Conservation (phyloP, 23 tunicate genomes). For the Diplosoma virens region DNA sequence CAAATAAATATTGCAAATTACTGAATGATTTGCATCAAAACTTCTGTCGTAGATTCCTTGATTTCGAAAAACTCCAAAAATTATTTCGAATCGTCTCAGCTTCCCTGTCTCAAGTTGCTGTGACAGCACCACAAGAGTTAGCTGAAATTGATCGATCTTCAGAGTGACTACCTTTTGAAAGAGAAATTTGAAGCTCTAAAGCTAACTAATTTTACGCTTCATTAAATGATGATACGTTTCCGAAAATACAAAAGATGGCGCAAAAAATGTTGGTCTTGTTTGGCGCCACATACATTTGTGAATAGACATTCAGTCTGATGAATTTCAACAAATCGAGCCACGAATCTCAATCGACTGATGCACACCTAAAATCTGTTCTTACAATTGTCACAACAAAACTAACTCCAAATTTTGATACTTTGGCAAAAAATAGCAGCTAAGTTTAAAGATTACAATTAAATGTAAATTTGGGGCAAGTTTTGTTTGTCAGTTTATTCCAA, state of each 20-base stretch:
- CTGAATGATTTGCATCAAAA: slow-evolving; percentile 3
- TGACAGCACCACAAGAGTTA: slow-evolving; percentile 7
- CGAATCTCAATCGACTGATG: not conserved
- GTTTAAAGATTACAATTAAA: not conserved
- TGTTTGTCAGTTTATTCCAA: not conserved
- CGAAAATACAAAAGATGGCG: too few relatives aligned
- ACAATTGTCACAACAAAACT: not conserved
- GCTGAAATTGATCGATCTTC: not conserved
- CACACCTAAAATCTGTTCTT: not conserved
- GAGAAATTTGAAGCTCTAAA: not conserved
- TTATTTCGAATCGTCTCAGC: not conserved
- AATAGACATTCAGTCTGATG: not conserved
- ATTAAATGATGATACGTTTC: not conserved
- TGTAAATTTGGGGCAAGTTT: not conserved
- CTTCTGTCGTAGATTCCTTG: slow-evolving; percentile 10
- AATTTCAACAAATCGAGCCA: not conserved
- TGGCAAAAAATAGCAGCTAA: not conserved
- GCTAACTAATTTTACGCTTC: slow-evolving; percentile 1
- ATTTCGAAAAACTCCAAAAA: not conserved
- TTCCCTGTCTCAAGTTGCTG: slow-evolving; percentile 5
- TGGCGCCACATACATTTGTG: slow-evolving; percentile 7
- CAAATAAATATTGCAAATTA: not conserved
- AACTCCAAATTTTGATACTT: not conserved
- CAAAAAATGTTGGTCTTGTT: too few relatives aligned
- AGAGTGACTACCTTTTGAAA: not conserved